Percentiles rank a stretch among this genome's conserved stretches.
Evolutionary conservation across 2,888 invertebrate genomes (phyloP).

Genomic region (Tubiluchus corallicola): DNA sequence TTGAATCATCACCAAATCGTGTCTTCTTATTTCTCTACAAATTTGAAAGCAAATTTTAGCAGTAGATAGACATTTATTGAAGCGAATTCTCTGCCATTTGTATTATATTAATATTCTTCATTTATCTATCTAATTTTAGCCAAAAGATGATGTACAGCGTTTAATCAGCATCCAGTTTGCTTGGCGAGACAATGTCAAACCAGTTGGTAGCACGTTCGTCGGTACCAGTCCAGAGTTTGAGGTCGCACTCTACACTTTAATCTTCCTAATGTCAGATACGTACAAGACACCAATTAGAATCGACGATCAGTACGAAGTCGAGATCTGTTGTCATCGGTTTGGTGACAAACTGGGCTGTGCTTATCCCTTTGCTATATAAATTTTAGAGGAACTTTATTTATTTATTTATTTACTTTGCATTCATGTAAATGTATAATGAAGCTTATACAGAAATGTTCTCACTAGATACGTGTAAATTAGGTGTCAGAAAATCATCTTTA

Average conservation of each 20-base stretch:
- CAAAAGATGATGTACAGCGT: constrained; percentile 21
- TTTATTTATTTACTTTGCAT: too few relatives aligned
- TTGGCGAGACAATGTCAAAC: constrained; percentile 22
- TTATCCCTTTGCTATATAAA: constrained; percentile 53
- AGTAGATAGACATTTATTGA: too few relatives aligned
- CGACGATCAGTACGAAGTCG: constrained; percentile 24
- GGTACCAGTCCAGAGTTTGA: constrained; percentile 31
- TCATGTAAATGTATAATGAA: constrained; percentile 60
- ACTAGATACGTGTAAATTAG: too few relatives aligned
- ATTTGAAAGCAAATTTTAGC: too few relatives aligned
- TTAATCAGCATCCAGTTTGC: constrained; percentile 27
- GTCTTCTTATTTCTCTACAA: too few relatives aligned
- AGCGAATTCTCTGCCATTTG: too few relatives aligned
- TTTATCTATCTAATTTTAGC: constrained; percentile 12
- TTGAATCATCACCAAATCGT: too few relatives aligned
- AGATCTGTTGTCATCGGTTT: constrained; percentile 19
- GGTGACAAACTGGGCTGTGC: constrained; percentile 21
- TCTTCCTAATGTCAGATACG: constrained; percentile 18
- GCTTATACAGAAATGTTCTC: too few relatives aligned
- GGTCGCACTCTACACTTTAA: constrained; percentile 25
- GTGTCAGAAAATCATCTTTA: too few relatives aligned
- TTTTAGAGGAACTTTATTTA: constrained; percentile 67
- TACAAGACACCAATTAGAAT: constrained; percentile 18
- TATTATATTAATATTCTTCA: too few relatives aligned
- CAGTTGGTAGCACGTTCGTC: constrained; percentile 25